Conservation (phyloP, 2,113 vertebrate species). For the Python bivittatus region DNA sequence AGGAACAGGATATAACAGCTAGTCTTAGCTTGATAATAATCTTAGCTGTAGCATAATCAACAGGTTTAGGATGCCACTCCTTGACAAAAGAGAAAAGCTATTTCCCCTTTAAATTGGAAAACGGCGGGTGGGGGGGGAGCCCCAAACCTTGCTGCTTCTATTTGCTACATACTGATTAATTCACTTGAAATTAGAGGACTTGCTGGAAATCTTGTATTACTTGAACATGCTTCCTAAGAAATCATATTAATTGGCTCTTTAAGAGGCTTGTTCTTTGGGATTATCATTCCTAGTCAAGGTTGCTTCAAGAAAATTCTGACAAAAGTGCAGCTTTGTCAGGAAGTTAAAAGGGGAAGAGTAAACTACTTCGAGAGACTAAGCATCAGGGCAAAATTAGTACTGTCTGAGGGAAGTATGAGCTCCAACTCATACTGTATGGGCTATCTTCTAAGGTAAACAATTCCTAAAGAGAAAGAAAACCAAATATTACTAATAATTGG, state of each 20-base stretch:
- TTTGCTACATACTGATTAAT: neutral
- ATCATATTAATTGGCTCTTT: neutral
- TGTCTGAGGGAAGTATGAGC: neutral
- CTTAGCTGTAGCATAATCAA: neutral
- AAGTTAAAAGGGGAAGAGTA: neutral
- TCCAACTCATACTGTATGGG: neutral
- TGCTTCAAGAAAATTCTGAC: neutral
- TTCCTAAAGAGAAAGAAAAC: neutral
- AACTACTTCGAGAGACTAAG: neutral
- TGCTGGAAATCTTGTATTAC: neutral
- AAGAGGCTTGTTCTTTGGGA: neutral
- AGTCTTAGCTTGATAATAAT: neutral
- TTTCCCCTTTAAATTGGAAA: neutral
- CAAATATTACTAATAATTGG: neutral
- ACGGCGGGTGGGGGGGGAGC: neutral
- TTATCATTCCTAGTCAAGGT: neutral
- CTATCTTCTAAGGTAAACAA: neutral
- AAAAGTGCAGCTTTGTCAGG: neutral
- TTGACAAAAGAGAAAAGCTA: neutral
- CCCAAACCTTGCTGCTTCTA: neutral
- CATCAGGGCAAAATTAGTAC: neutral
- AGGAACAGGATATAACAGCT: neutral
- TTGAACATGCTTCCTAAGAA: neutral
- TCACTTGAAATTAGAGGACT: neutral
- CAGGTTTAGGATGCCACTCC: neutral